Conservation (phyloP, 2,888 invertebrate species). For the Seladonia tumulorum region DNA sequence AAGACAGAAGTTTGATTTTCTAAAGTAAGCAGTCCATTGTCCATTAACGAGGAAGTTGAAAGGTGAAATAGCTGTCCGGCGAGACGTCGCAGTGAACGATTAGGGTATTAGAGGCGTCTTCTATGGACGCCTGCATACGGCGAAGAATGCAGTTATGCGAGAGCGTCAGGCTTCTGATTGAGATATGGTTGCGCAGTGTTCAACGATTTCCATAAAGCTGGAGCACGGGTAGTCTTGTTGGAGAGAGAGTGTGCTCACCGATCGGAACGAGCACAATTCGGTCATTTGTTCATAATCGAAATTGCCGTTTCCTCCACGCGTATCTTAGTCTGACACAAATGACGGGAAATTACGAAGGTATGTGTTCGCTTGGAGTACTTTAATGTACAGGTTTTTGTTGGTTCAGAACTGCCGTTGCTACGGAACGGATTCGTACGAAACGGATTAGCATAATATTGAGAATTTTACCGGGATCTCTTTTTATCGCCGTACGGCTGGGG, state of each 20-base stretch:
- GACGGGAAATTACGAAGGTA: conserved; percentile 12
- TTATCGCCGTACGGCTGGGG: background rate
- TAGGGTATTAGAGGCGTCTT: background rate
- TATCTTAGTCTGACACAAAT: conserved; percentile 46
- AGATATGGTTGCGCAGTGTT: background rate
- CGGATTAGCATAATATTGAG: background rate
- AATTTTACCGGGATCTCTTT: background rate
- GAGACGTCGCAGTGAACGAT: background rate
- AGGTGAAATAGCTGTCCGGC: background rate
- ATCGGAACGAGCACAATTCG: conserved; percentile 73
- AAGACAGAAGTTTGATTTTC: background rate
- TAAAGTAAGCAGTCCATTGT: background rate
- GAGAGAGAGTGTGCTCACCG: conserved; percentile 75
- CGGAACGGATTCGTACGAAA: conserved; percentile 2
- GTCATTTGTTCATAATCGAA: conserved; percentile 75
- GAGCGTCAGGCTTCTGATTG: background rate
- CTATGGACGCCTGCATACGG: background rate
- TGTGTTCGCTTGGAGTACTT: background rate
- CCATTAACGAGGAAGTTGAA: background rate
- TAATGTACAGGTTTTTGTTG: background rate
- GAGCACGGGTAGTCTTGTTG: background rate
- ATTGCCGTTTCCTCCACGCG: conserved; percentile 73
- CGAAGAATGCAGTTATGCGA: background rate
- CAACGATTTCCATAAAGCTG: conserved; percentile 23
- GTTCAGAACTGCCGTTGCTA: no score